Evolutionary conservation across 2,797 vertebrate species (phyloP).

Genomic region (Paedocypris micromegethes): DNA sequence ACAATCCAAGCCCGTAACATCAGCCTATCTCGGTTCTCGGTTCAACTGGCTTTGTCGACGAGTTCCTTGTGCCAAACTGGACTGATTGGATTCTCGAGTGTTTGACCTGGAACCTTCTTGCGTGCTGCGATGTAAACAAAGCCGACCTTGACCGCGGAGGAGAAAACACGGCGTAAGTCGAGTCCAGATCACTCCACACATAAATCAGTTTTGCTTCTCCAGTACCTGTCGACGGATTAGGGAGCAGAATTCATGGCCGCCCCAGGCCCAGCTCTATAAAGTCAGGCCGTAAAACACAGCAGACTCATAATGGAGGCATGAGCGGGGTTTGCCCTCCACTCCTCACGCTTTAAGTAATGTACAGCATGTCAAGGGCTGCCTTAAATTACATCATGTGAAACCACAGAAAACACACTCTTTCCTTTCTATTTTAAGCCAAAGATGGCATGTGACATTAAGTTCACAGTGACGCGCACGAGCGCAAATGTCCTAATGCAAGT

Average conservation of each 20-base stretch:
- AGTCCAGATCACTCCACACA: slow-evolving; percentile 6
- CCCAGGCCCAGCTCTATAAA: slow-evolving; percentile 35
- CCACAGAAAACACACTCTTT: not conserved
- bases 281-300: slow-evolving; percentile 39
- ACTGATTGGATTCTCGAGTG: slow-evolving; percentile 3
- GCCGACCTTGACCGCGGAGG: not conserved
- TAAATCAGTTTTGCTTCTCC: slow-evolving; percentile 32
- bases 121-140: slow-evolving; percentile 27
- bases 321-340: slow-evolving; percentile 32
- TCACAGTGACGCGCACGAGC: too few species aligned
- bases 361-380: slow-evolving; percentile 33
- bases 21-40: too few species aligned
- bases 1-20: not conserved
- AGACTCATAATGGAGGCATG: slow-evolving; percentile 32
- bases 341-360: slow-evolving; percentile 34
- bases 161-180: slow-evolving; percentile 17
- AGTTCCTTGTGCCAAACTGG: slow-evolving; percentile 12
- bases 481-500: too few species aligned
- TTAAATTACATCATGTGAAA: slow-evolving; percentile 20
- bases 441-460: too few species aligned
- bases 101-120: slow-evolving; percentile 8
- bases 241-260: slow-evolving; percentile 23
- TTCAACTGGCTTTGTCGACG: not conserved
- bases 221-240: slow-evolving; percentile 39
- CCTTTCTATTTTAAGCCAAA: too few species aligned